Evolutionary conservation across 2,797 vertebrate species (phyloP).

Genomic region (Macrochelys suwanniensis): DNA sequence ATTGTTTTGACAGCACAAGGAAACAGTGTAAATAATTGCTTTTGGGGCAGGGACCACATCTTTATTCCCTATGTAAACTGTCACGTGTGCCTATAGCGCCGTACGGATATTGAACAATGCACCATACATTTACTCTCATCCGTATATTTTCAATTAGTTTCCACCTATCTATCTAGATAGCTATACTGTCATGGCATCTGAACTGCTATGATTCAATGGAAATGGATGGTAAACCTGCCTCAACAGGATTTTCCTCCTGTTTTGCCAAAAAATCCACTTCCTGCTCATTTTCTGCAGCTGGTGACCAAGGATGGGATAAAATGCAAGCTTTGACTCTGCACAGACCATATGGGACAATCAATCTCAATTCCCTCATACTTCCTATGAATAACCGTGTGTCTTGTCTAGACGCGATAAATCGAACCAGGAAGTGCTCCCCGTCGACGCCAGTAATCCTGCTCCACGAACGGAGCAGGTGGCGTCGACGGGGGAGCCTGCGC

Average conservation of each 20-base stretch:
- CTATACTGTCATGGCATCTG: not conserved
- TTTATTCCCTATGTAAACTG: not conserved
- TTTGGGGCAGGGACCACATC: not conserved
- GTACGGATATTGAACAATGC: not conserved
- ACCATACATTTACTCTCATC: not conserved
- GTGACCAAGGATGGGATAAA: slow-evolving; percentile 26
- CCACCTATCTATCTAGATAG: not conserved
- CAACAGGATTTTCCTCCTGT: not conserved
- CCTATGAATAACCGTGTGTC: not conserved
- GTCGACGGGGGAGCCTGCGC: too few species aligned
- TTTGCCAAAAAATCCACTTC: slow-evolving; percentile 7
- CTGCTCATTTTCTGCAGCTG: not conserved
- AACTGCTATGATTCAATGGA: not conserved
- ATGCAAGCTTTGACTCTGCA: not conserved
- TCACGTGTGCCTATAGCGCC: not conserved
- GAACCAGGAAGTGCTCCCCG: too few species aligned
- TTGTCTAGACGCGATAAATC: too few species aligned
- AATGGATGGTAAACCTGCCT: not conserved
- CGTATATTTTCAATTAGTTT: not conserved
- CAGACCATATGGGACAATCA: not conserved
- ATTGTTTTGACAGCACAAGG: not conserved
- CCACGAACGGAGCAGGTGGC: too few species aligned
- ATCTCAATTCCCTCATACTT: slow-evolving; percentile 27
- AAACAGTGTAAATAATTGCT: not conserved
- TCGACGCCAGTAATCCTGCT: too few species aligned